phyloP scores from a whole-genome alignment of 1,140 invertebrate genomes.

The Mercenaria mercenaria region DNA sequence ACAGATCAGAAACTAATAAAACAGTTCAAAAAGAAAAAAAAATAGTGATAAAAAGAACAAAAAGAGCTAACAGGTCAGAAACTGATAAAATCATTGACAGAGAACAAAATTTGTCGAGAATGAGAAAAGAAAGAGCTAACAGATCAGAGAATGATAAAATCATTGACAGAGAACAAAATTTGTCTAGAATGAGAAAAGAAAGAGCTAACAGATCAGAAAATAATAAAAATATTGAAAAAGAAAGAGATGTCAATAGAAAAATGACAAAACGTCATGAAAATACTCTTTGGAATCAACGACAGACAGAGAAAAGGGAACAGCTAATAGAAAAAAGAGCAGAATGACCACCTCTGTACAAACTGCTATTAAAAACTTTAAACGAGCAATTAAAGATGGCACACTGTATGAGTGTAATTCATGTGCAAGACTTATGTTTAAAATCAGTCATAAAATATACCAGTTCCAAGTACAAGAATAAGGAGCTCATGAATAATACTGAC shows the following conservation, averaged over 20 bases:
- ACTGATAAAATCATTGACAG: no score
- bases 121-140: not conserved
- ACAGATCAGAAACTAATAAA: no score
- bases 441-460: slow-evolving; percentile 15
- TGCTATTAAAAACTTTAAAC: slow-evolving; percentile 41
- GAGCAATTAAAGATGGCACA: slow-evolving; percentile 43
- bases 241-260: slow-evolving; percentile 47
- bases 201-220: slow-evolving; percentile 1
- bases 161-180: slow-evolving; percentile 40
- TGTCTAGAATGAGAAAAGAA: not conserved
- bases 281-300: not conserved
- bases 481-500: no score
- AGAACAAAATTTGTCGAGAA: no score
- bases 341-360: slow-evolving; percentile 29
- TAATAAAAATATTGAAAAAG: slow-evolving; percentile 44
- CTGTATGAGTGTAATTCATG: slow-evolving; percentile 55
- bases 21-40: no score
- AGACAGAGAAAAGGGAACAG: slow-evolving; percentile 23
- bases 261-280: slow-evolving; percentile 37
- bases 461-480: no score
- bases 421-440: slow-evolving; percentile 57
- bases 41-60: no score
- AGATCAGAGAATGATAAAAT: slow-evolving; percentile 37
- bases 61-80: no score
- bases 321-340: slow-evolving; percentile 28